These are phyloP conservation scores for Volucella inflata DNA, from an alignment of 2,888 invertebrate genomes.

Conservation along the genomic window DNA sequence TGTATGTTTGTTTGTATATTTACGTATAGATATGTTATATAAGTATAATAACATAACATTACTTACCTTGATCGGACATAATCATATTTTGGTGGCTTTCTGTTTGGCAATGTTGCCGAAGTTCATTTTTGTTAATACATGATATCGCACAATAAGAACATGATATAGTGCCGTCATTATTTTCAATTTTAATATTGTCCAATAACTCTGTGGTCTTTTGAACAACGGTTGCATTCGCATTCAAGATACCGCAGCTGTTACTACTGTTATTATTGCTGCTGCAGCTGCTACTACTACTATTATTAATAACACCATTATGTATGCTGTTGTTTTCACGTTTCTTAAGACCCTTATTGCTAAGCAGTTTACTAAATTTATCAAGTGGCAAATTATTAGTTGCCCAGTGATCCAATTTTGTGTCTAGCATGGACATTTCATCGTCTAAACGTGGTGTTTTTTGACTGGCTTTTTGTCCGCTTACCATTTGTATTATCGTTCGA, in stretches of 20 bases:
- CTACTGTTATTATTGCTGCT: constrained; percentile 78
- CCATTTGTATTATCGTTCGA: constrained; percentile 84
- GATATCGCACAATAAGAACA: constrained; percentile 86
- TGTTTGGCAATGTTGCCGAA: constrained; percentile 86
- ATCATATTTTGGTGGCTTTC: constrained; percentile 87
- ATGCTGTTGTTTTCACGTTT: constrained; percentile 77
- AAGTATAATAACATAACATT: not conserved
- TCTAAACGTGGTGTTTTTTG: constrained; percentile 83
- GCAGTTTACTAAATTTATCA: constrained; percentile 82
- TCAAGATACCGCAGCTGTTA: constrained; percentile 72
- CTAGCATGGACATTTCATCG: constrained; percentile 84
- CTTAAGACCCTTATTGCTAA: constrained; percentile 82
- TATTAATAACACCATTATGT: constrained; percentile 64
- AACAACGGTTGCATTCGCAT: constrained; percentile 34
- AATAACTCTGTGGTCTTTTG: constrained; percentile 80
- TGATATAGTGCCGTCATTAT: constrained; percentile 80
- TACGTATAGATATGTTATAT: not conserved
- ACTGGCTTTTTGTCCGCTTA: constrained; percentile 82
- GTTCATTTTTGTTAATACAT: constrained; percentile 85
- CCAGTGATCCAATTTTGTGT: constrained; percentile 84
- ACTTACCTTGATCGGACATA: constrained; percentile 87
- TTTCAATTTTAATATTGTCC: constrained; percentile 79
- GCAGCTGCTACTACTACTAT: constrained; percentile 75
- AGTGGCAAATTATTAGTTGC: constrained; percentile 83
- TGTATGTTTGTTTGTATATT: no score